phyloP scores from a whole-genome alignment of 2,113 vertebrate species.

The Istiophorus platypterus region DNA sequence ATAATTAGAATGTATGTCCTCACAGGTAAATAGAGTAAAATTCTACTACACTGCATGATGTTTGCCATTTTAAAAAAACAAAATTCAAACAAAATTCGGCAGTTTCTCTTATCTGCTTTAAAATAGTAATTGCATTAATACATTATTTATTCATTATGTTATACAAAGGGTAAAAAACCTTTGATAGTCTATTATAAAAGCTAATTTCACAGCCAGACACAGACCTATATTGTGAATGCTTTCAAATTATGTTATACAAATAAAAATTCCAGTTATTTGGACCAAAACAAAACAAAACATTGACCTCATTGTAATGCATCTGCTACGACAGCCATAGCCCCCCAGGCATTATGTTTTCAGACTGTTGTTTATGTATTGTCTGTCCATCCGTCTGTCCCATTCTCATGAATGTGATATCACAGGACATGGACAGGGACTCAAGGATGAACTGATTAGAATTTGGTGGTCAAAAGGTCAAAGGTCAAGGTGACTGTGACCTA shows the following conservation, averaged over 20 bases:
- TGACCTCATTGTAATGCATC: background rate
- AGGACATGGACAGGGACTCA: too few species aligned
- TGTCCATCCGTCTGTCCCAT: too few species aligned
- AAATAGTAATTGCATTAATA: constrained; percentile 22
- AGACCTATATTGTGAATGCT: constrained; percentile 2
- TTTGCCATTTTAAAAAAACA: constrained; percentile 8
- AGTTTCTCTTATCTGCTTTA: constrained; percentile 14
- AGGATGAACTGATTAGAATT: too few species aligned
- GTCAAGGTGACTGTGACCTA: background rate
- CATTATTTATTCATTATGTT: constrained; percentile 6
- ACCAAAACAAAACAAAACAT: background rate
- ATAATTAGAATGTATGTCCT: constrained; percentile 26
- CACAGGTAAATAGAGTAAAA: constrained; percentile 1
- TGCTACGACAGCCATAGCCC: too few species aligned
- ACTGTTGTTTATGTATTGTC: too few species aligned
- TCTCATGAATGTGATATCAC: too few species aligned
- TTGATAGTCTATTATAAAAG: constrained; percentile 11
- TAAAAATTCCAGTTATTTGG: background rate
- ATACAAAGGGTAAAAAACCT: background rate
- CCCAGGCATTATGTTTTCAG: too few species aligned
- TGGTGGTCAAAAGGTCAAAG: background rate
- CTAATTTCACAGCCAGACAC: background rate
- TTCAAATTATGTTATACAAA: constrained; percentile 18
- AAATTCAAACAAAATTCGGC: background rate
- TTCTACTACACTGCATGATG: background rate